phyloP scores from a whole-genome alignment of 2,888 invertebrate species.

The Rhynchonema sp. region DNA sequence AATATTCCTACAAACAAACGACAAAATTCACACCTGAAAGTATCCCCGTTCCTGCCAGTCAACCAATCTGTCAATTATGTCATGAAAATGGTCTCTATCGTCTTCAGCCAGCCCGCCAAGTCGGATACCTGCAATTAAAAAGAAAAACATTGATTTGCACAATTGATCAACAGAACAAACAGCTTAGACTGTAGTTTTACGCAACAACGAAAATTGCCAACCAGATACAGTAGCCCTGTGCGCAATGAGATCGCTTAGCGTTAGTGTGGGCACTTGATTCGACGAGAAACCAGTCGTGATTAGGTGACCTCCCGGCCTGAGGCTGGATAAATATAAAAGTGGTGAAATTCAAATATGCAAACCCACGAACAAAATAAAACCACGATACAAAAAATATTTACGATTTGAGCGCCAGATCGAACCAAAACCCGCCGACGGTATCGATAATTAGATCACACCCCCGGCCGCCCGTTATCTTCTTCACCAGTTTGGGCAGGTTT shows the following conservation, averaged over 20 bases:
- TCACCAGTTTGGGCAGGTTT: constrained; percentile 37
- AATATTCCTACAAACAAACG: background rate
- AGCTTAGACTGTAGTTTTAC: background rate
- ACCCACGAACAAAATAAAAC: background rate
- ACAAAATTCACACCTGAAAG: background rate
- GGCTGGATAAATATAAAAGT: constrained; percentile 32
- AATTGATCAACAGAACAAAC: background rate
- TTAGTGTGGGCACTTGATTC: constrained; percentile 35
- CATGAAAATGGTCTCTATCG: background rate
- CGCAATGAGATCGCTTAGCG: constrained; percentile 21
- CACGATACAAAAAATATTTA: constrained; percentile 24
- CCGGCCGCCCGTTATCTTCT: constrained; percentile 40
- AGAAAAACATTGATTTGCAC: too few species aligned
- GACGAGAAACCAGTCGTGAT: constrained; percentile 38
- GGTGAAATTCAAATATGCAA: background rate
- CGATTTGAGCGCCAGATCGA: constrained; percentile 42
- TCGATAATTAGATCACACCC: constrained; percentile 47
- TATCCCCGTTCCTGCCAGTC: background rate
- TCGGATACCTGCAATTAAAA: background rate
- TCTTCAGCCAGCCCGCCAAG: background rate
- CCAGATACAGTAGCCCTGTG: constrained; percentile 10
- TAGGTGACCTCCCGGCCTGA: constrained; percentile 38
- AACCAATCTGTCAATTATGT: background rate
- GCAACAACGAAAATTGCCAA: background rate
- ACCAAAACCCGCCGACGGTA: constrained; percentile 43